Conservation (phyloP, 2,888 invertebrate genomes). For the Scaptomyza polygonia region DNA sequence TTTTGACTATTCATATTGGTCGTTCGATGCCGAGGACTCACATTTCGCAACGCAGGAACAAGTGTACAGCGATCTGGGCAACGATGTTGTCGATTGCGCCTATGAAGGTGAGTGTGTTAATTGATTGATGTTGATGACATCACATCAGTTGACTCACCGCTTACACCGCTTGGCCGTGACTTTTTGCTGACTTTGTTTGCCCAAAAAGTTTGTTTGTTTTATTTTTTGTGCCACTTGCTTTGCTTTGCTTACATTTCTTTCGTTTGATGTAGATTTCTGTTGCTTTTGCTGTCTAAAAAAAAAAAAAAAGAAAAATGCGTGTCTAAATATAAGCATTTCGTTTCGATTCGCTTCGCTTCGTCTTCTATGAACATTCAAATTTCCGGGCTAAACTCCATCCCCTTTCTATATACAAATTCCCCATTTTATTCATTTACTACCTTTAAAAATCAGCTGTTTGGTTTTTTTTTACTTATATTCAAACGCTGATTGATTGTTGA, state of each 20-base stretch:
- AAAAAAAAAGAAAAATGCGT: constrained; percentile 46
- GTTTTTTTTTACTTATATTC: not conserved
- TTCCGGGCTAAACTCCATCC: constrained; percentile 45
- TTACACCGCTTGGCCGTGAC: constrained; percentile 34
- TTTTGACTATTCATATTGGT: constrained; percentile 96
- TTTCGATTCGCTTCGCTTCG: constrained; percentile 18
- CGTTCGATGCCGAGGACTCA: constrained; percentile 88
- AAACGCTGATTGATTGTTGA: constrained; percentile 52
- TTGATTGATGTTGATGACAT: constrained; percentile 28
- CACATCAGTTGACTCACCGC: constrained; percentile 26
- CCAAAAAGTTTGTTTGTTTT: constrained; percentile 8
- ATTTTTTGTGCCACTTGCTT: too few species aligned
- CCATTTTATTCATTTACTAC: not conserved
- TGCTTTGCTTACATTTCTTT: constrained; percentile 61
- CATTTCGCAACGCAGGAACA: constrained; percentile 93
- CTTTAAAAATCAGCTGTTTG: not conserved
- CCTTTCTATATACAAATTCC: not conserved
- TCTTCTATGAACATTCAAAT: constrained; percentile 56
- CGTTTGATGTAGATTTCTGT: constrained; percentile 39
- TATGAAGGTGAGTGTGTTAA: constrained; percentile 86
- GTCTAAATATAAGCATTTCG: constrained; percentile 13
- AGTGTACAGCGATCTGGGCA: constrained; percentile 90
- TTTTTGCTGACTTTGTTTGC: constrained; percentile 23
- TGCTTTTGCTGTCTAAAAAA: constrained; percentile 33
- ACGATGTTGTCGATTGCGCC: constrained; percentile 90